Conservation (phyloP, 2,888 invertebrate species). For the Nemapogon koenigi region DNA sequence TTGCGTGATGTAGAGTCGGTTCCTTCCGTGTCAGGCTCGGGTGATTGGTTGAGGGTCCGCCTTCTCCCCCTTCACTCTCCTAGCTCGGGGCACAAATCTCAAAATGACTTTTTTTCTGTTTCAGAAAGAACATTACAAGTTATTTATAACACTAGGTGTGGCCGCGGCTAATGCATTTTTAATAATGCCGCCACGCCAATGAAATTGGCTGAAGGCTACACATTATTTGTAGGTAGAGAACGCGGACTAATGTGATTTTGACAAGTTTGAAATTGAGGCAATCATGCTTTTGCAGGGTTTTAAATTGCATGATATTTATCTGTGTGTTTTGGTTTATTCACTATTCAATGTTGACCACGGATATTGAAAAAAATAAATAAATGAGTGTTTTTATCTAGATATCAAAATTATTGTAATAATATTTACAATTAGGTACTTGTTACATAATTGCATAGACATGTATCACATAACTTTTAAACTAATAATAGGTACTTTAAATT, state of each 20-base stretch:
- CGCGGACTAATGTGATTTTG: slow-evolving; percentile 60
- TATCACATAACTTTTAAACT: too few relatives aligned
- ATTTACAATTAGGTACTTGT: too few relatives aligned
- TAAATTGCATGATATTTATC: slow-evolving; percentile 46
- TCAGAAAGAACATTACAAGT: slow-evolving; percentile 35
- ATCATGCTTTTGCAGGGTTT: slow-evolving; percentile 54
- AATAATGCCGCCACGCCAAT: slow-evolving; percentile 54
- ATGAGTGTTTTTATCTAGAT: too few relatives aligned
- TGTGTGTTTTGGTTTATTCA: slow-evolving; percentile 14
- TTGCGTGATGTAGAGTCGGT: slow-evolving; percentile 47
- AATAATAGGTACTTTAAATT: too few relatives aligned
- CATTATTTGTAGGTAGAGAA: slow-evolving; percentile 37
- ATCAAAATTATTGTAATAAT: too few relatives aligned
- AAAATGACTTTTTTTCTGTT: slow-evolving; percentile 54
- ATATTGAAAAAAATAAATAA: too few relatives aligned
- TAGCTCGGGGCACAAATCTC: slow-evolving; percentile 34
- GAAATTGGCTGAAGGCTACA: slow-evolving; percentile 42
- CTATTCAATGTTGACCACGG: too few relatives aligned
- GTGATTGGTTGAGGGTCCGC: slow-evolving; percentile 37
- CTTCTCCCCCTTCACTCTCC: slow-evolving; percentile 21
- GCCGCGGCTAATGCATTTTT: slow-evolving; percentile 56
- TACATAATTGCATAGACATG: too few relatives aligned
- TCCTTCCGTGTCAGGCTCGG: slow-evolving; percentile 60
- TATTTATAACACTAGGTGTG: slow-evolving; percentile 50
- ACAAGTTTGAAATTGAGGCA: slow-evolving; percentile 60